Conservation (phyloP, 2,888 invertebrate species). For the Harmothoe impar region DNA sequence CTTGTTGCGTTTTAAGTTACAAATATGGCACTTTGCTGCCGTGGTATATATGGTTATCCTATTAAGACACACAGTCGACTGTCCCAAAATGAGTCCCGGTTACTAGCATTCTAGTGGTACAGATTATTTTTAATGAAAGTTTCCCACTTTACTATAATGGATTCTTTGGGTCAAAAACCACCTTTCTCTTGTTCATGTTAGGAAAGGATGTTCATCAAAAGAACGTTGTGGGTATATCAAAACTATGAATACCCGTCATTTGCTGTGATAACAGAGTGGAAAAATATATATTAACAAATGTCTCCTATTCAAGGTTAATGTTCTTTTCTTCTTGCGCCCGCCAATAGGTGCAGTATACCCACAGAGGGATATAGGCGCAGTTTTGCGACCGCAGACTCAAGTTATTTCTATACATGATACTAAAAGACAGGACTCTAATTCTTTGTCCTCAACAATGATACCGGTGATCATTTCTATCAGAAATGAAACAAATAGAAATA, state of each 20-base stretch:
- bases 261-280: slow-evolving; percentile 33
- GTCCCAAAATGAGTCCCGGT: background rate
- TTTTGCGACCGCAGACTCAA: background rate
- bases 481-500: background rate
- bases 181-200: slow-evolving; percentile 45
- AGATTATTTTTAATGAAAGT: background rate
- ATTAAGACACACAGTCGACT: background rate
- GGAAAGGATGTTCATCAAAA: background rate
- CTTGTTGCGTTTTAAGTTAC: background rate
- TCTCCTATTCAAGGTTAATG: background rate
- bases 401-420: background rate
- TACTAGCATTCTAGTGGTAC: slow-evolving; percentile 4
- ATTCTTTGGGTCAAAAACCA: background rate
- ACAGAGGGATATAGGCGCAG: background rate
- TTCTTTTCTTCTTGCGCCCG: background rate
- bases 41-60: background rate
- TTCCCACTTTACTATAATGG: background rate
- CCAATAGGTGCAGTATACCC: slow-evolving; percentile 2
- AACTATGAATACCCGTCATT: background rate
- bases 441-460: background rate
- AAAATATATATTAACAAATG: background rate
- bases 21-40: background rate
- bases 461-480: background rate
- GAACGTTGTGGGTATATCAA: background rate
- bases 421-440: background rate